Conservation (phyloP, 2,797 vertebrate species). For the Bryconaethiops microstoma region DNA sequence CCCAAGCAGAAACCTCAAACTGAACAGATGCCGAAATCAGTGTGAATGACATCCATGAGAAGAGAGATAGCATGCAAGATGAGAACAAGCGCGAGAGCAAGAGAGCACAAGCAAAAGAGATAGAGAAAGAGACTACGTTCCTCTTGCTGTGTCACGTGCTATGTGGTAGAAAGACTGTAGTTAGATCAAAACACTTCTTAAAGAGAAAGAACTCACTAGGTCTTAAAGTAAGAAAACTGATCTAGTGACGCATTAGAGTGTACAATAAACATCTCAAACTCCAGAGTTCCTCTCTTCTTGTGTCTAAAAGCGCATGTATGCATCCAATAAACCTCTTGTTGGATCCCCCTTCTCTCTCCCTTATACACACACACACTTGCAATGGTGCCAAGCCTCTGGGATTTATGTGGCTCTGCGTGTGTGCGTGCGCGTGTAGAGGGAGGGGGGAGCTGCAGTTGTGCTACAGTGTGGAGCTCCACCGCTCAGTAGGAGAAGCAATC, state of each 20-base stretch:
- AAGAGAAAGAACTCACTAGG: neutral
- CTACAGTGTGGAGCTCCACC: slow-evolving; percentile 77
- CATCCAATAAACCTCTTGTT: slow-evolving; percentile 16
- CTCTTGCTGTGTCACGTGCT: slow-evolving; percentile 1
- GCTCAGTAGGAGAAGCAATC: slow-evolving; percentile 77
- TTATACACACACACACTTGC: slow-evolving; percentile 42
- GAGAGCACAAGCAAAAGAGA: neutral
- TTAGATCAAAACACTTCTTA: slow-evolving; percentile 1
- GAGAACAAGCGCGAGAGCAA: neutral
- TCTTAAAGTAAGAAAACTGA: neutral
- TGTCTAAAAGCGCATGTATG: slow-evolving; percentile 12
- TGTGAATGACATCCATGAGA: neutral
- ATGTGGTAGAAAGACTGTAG: neutral
- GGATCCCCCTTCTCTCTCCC: slow-evolving; percentile 5
- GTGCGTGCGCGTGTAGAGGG: slow-evolving; percentile 49
- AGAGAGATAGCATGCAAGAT: too few relatives aligned
- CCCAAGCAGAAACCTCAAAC: slow-evolving; percentile 19
- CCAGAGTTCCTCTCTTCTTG: neutral
- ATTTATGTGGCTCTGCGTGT: neutral
- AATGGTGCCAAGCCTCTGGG: slow-evolving; percentile 15
- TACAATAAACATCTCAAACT: neutral
- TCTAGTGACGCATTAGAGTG: neutral
- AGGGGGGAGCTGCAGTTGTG: slow-evolving; percentile 79
- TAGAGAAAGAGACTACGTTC: slow-evolving; percentile 17
- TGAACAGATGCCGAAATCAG: slow-evolving; percentile 20